Evolutionary conservation across 2,113 vertebrate species (phyloP).

Genomic region (Lepisosteus osseus): DNA sequence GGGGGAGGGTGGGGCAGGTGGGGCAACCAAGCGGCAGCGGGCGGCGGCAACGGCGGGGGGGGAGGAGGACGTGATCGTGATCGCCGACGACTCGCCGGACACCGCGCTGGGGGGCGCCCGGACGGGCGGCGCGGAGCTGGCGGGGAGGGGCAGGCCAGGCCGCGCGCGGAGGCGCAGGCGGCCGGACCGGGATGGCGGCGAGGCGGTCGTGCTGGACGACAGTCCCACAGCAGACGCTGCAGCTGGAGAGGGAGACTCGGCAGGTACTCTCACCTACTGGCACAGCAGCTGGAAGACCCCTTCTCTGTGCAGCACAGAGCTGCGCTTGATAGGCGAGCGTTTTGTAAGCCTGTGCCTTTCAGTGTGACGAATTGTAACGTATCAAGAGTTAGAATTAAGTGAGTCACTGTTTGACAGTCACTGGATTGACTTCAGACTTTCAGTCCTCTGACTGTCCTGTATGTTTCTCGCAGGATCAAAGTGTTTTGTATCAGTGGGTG

Average conservation of each 20-base stretch:
- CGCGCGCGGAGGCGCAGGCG: slow-evolving; percentile 34
- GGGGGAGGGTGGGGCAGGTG: slow-evolving; percentile 16
- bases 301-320: no score
- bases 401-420: no score
- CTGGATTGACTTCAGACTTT: no score
- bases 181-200: slow-evolving; percentile 16
- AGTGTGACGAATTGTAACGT: no score
- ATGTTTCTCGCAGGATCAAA: no score
- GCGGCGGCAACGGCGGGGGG: slow-evolving; percentile 50
- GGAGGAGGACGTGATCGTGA: slow-evolving; percentile 5
- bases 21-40: slow-evolving; percentile 9
- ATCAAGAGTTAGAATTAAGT: no score
- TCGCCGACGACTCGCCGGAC: neutral
- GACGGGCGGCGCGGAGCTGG: neutral
- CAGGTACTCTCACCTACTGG: neutral
- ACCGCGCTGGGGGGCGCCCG: neutral
- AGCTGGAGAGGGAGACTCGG: neutral
- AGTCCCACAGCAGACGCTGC: slow-evolving; percentile 4
- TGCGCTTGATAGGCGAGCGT: no score
- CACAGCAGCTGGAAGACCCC: no score
- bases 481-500: no score
- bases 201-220: slow-evolving; percentile 25
- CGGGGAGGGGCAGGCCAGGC: slow-evolving; percentile 38
- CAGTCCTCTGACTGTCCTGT: no score
- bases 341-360: no score